Base-by-base conservation (phyloP, 2,888 invertebrate species). In the Meiosimyza platycephala region DNA sequence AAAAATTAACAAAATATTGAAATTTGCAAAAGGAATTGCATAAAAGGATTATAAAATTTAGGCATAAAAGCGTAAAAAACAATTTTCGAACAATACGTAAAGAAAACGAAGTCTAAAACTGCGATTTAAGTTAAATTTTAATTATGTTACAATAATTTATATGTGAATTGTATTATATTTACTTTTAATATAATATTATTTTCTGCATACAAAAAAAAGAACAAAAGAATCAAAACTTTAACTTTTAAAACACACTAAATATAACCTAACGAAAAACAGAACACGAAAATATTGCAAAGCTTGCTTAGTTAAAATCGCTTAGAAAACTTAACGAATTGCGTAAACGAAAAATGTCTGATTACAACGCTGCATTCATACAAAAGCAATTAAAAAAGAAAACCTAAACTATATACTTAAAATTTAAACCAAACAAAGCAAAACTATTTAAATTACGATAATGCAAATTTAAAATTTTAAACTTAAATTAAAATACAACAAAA, bases 61-160 rank as follows among this genome's bases (percentile, higher is more conserved):
- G 9, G 76, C 77, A 75, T 76, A 76, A 78, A 80, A 80, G 59
- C 57, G 33, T 54, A n/a, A 48, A 69, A 54, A 66, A 72, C 74
- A 66, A 78, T 55, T 68, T 22, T 51, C 11, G 22, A 68, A 22
- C 22, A 33, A 80, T 76, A 80, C 80, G 80, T 82, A 80, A 82
- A 78, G 79, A 76, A 55, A 28, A 55, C 15, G 12, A 55, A 55
- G 18, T 5, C 22, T n/a, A 55, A 72, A 40, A 40, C 1, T 40
- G 40, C 40, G 9, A 40, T 40, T 40, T 9, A 40, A 40, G 9
- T 6, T 40, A 40, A 40, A 7, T 40, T 40, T 40, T 3, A 40
- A 40, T 40, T 40, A 40, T 40, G 40, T 40, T 40, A 40, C 9
- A 40, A 40, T 40, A 1, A 40, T 9, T 65, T 68, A 62, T 40